Evolutionary conservation across 2,797 vertebrate genomes (phyloP), one percentile per base, ranked within the genome.

Genomic region (Miichthys miiuy): DNA sequence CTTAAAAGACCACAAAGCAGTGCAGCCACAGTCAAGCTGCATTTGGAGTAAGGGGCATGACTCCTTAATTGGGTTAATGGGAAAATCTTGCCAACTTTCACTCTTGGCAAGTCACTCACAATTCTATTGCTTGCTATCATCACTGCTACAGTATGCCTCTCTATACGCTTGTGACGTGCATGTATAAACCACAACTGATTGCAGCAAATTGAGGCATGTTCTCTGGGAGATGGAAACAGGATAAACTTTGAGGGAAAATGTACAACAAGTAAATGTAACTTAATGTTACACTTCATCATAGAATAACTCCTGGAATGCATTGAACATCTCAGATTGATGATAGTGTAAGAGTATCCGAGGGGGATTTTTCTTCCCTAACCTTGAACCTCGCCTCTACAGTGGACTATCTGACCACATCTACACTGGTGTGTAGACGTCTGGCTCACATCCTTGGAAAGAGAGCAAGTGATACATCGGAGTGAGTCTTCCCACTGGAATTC

Each of bases 401-500:
- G 56, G 54, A 78, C 55, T 56, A 81, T 86, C 77, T 58, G 81
- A 90, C 85, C 89, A 79, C 82, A 76, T 85, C 62, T 73, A 71
- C 17, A 25, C 41, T 58, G 42, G 71, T 64, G 70, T 70, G 79
- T 72, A 51, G 46, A 77, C 72, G 90, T 91, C 86, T 94, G 87
- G 83, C 78, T 74, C 44, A 60, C 75, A 80, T 90, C 86, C 46
- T 79, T 71, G 74, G 84, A 83, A 75, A 82, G 62, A 79, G 72
- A 86, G 73, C 81, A 74, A 90, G 80, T 50, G 75, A 90, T 88
- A 75, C 81, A 73, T 91, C 75, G 42, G 68, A 87, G 77, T 74
- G 68, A 92, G 79, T 80, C 72, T 69, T 91, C 89, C 87, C 78
- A 60, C 77, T 87, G 79, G 87, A 88, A 93, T 91, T 88, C 77